A percentile compares a stretch with the other conserved stretches of the same genome.
Evolutionary conservation across 2,888 invertebrate species (phyloP).

Genomic region (Cheilosia soror): DNA sequence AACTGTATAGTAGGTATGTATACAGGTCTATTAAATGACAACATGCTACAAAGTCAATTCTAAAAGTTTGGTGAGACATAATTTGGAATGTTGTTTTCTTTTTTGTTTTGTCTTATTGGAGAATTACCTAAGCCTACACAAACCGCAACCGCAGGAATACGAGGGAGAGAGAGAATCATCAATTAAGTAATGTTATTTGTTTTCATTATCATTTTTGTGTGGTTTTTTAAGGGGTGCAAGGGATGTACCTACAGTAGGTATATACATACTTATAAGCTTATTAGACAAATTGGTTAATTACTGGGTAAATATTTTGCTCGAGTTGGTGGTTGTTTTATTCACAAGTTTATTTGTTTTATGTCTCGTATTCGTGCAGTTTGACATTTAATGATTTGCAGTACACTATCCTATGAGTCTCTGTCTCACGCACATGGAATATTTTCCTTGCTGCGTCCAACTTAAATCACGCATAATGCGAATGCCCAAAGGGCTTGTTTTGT

Average conservation of each 20-base stretch:
- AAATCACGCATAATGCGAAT: no score
- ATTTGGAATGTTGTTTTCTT: not conserved
- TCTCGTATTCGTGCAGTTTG: constrained; percentile 8
- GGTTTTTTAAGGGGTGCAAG: not conserved
- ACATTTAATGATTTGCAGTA: not conserved
- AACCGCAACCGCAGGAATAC: not conserved
- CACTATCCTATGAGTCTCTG: not conserved
- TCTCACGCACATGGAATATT: not conserved
- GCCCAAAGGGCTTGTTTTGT: no score
- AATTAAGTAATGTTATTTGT: constrained; percentile 26
- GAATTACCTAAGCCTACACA: not conserved
- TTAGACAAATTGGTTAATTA: constrained; percentile 32
- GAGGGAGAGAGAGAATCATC: constrained; percentile 3
- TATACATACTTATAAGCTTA: not conserved
- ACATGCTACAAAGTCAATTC: constrained; percentile 57
- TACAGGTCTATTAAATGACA: constrained; percentile 43
- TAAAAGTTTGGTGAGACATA: not conserved
- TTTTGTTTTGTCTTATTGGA: not conserved
- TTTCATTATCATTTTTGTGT: constrained; percentile 10
- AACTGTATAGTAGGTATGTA: not conserved
- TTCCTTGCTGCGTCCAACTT: no score
- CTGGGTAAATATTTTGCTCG: constrained; percentile 18
- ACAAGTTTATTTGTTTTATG: not conserved
- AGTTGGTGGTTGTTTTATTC: not conserved
- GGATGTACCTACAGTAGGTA: no score